These are phyloP conservation scores for Athene cunicularia DNA, from an alignment of 2,113 vertebrate genomes.

Conservation along the genomic window DNA sequence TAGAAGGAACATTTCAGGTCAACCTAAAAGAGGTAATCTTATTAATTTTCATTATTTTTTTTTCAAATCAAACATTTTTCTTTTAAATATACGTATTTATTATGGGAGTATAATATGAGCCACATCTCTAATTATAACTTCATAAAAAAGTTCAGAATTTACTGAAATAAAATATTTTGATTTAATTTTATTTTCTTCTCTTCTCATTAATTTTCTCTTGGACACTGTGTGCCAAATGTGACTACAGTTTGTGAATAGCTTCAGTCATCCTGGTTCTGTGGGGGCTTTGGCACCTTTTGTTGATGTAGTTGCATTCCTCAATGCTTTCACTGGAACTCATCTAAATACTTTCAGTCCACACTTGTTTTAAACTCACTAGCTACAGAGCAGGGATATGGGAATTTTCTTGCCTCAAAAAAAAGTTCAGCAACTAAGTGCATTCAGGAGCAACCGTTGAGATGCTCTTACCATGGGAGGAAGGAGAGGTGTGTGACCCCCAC, in stretches of 20 bases:
- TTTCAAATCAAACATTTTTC: not conserved
- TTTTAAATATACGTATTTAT: not conserved
- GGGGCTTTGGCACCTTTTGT: not conserved
- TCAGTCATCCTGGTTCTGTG: not conserved
- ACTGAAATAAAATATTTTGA: not conserved
- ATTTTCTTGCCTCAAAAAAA: not conserved
- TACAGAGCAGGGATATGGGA: not conserved
- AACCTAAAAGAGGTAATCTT: not conserved
- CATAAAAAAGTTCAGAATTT: not conserved
- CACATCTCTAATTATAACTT: not conserved
- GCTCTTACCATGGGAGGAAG: not conserved
- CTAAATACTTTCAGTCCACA: not conserved
- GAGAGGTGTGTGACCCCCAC: not conserved
- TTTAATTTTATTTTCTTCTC: not conserved
- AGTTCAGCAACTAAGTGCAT: not conserved
- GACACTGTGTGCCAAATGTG: not conserved
- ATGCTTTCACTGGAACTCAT: not conserved
- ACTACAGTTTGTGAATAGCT: not conserved
- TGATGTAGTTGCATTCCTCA: not conserved
- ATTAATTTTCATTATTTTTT: not conserved
- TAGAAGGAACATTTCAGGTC: not conserved
- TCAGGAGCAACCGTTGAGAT: not conserved
- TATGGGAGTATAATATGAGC: not conserved
- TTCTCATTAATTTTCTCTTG: not conserved
- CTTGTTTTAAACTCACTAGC: not conserved